Percentiles rank a stretch among this genome's conserved stretches.
These are phyloP conservation scores for Heteromyza rotundicornis DNA, from an alignment of 2,888 invertebrate genomes.

Conservation along the genomic window DNA sequence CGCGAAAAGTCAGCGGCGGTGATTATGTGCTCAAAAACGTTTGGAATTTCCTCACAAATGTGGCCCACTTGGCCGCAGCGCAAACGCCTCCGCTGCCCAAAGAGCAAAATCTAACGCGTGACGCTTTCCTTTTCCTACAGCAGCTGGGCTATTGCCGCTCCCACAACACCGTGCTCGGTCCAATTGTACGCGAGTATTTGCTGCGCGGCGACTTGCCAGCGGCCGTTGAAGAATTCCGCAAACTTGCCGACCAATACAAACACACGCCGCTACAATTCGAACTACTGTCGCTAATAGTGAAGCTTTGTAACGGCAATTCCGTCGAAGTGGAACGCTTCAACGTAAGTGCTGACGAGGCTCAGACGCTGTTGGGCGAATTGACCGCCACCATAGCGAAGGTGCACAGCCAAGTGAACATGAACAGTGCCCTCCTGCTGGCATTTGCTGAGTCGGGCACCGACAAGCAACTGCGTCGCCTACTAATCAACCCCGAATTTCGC, in stretches of 20 bases:
- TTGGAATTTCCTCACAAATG: slow-evolving; percentile 68
- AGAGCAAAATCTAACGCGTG: slow-evolving; percentile 62
- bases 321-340: slow-evolving; percentile 36
- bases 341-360: slow-evolving; percentile 46
- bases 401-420: slow-evolving; percentile 62
- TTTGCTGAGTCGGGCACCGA: slow-evolving; percentile 64
- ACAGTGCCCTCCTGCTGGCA: slow-evolving; percentile 61
- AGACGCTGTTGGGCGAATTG: slow-evolving; percentile 57
- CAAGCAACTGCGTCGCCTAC: slow-evolving; percentile 62
- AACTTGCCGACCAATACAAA: slow-evolving; percentile 64
- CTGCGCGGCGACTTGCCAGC: slow-evolving; percentile 63
- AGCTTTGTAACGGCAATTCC: slow-evolving; percentile 47
- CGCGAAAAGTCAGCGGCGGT: slow-evolving; percentile 62
- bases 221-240: slow-evolving; percentile 67
- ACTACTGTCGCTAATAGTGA: slow-evolving; percentile 63
- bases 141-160: slow-evolving; percentile 66
- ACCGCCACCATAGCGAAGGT: slow-evolving; percentile 56
- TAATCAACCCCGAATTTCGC: slow-evolving; percentile 65
- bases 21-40: slow-evolving; percentile 67
- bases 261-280: slow-evolving; percentile 73
- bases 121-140: slow-evolving; percentile 65
- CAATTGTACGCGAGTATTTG: slow-evolving; percentile 69
- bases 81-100: slow-evolving; percentile 35
- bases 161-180: slow-evolving; percentile 68
- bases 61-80: slow-evolving; percentile 52